Conservation (phyloP, 1,140 invertebrate species). For the Trinorchestia longiramus region DNA sequence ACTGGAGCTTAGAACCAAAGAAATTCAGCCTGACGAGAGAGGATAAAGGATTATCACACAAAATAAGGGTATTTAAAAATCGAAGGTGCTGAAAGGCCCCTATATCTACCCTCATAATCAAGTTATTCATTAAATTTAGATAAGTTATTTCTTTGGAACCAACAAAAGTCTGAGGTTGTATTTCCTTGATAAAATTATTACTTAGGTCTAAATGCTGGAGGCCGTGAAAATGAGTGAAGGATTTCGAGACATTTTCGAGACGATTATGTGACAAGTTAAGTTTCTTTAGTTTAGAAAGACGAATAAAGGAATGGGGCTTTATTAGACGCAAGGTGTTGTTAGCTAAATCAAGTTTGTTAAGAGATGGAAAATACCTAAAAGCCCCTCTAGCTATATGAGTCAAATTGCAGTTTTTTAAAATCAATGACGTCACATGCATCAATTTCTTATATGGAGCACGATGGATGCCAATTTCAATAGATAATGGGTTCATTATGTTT, state of each 20-base stretch:
- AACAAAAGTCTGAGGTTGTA: slow-evolving; percentile 76
- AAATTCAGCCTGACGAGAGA: slow-evolving; percentile 69
- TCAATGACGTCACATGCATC: background rate
- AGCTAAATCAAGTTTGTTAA: slow-evolving; percentile 75
- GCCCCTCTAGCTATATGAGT: slow-evolving; percentile 67
- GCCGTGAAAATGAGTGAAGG: slow-evolving; percentile 70
- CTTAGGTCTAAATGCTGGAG: slow-evolving; percentile 81
- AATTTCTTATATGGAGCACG: background rate
- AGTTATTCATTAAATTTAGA: slow-evolving; percentile 85
- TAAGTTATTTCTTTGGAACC: slow-evolving; percentile 79
- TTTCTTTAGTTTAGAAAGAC: slow-evolving; percentile 69
- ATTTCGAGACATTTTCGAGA: slow-evolving; percentile 69
- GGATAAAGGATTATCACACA: slow-evolving; percentile 71
- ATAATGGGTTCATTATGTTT: background rate
- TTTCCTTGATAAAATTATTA: slow-evolving; percentile 76
- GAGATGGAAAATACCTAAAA: slow-evolving; percentile 67
- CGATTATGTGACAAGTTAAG: slow-evolving; percentile 72
- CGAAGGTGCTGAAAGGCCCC: slow-evolving; percentile 81
- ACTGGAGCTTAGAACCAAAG: slow-evolving; percentile 80
- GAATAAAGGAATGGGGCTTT: slow-evolving; percentile 71
- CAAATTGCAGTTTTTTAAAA: slow-evolving; percentile 60
- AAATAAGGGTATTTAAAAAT: slow-evolving; percentile 81
- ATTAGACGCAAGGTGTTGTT: slow-evolving; percentile 77
- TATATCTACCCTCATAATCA: slow-evolving; percentile 78
- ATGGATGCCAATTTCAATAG: background rate